These are phyloP conservation scores for Chorisops tibialis DNA, from an alignment of 2,888 invertebrate genomes.

Conservation along the genomic window DNA sequence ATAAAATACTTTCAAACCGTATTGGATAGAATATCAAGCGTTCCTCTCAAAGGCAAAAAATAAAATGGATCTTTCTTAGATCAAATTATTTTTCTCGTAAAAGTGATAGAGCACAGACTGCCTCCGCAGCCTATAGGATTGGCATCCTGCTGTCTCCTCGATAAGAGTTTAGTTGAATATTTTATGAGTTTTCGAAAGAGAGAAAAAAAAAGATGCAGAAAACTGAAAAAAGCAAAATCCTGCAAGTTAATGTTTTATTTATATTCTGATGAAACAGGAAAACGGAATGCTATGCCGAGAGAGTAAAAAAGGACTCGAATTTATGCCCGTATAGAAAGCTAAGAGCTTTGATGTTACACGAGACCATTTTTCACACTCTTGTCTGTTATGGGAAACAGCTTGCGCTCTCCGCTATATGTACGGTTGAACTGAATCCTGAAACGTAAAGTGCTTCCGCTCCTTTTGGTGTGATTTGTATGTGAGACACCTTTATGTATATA, in stretches of 20 bases:
- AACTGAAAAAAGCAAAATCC: background rate
- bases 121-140: too few species aligned
- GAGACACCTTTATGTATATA: constrained; percentile 17
- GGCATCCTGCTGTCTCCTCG: too few species aligned
- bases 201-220: background rate
- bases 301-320: background rate
- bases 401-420: too few species aligned
- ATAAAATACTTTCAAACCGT: too few species aligned
- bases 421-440: too few species aligned
- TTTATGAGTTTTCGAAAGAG: background rate
- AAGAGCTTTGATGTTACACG: background rate
- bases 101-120: too few species aligned
- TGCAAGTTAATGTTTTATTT: constrained; percentile 8
- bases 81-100: too few species aligned
- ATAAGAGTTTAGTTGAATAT: background rate
- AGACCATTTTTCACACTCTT: background rate
- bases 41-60: too few species aligned
- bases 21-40: too few species aligned
- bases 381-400: too few species aligned
- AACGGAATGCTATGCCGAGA: background rate
- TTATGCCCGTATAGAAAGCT: background rate
- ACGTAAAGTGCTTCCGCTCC: constrained; percentile 8
- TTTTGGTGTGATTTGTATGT: constrained; percentile 7
- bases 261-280: background rate
- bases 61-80: too few species aligned